Base-by-base conservation (phyloP, 1,140 invertebrate genomes). In the Tetramorium simillimum region DNA sequence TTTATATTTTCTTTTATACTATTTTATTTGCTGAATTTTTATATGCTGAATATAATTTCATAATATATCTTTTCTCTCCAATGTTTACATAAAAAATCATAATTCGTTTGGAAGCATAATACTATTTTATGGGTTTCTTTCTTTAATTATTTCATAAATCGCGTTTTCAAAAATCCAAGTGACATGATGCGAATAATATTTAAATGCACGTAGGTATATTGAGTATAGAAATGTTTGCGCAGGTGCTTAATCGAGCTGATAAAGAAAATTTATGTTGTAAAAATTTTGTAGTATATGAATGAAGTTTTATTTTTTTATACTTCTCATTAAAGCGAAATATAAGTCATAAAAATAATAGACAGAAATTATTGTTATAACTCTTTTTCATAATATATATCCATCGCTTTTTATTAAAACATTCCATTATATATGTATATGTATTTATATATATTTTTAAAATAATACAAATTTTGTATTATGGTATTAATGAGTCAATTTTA, bases 251-350 rank as follows among this genome's bases (percentile, higher is more conserved):
- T 69, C 7, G 7, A 51, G 6, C 6, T n/a, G 75, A 67, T 69
- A 70, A 81, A 70, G 7, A 18, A 67, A 65, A 65, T 67, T 63
- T 53, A 69, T 56, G 33, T 81, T 56, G 10, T 0, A 73, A 73
- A 60, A 80, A 40, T 33, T 6, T 6, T 60, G 7, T 3, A 5
- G 16, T 33, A 60, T 9, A 72, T 21, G 40, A 58, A 3, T 43
- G 2, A 21, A 14, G 40, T 84, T 84, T 84, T 12, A 37, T 53
- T 53, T 7, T 51, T 53, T 53, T 6, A 56, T n/a, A 70, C 9
- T 81, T 67, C 14, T 46, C 37, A 1, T 24, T 10, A 28, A 67
- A 69, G 1, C n/a, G 0, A 70, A 28, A 28, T 58, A 6, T 49
- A 63, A 9, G 16, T 37, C 37, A 81, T 69, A 53, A 80, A 69